A percentile compares a stretch with the other conserved stretches of the same genome.
These are phyloP conservation scores for Sebastes goodei DNA, from an alignment of 2,797 vertebrate species.

Conservation along the genomic window DNA sequence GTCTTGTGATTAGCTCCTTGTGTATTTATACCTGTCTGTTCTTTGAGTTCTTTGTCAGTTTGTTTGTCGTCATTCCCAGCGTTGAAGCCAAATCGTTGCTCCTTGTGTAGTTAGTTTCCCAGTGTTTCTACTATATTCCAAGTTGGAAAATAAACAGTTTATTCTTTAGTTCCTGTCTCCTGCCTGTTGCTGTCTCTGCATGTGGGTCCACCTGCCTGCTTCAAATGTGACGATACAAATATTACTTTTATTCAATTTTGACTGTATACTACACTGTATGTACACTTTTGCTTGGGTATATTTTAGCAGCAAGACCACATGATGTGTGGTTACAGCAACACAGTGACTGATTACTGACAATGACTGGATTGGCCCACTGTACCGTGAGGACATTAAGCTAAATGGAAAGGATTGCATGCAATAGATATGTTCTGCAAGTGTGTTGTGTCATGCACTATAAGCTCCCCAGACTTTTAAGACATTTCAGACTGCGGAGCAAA, in stretches of 20 bases:
- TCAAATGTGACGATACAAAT: neutral
- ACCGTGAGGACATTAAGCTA: neutral
- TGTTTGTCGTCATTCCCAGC: neutral
- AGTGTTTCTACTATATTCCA: neutral
- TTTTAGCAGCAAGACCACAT: neutral
- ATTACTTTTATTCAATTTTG: neutral
- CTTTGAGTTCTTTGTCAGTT: neutral
- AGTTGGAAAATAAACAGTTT: neutral
- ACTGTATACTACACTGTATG: neutral
- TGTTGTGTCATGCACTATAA: neutral
- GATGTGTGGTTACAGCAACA: neutral
- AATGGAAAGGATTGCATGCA: neutral
- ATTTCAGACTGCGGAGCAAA: neutral
- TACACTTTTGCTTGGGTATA: neutral
- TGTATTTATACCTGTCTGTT: neutral
- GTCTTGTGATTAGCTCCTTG: neutral
- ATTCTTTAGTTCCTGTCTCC: neutral
- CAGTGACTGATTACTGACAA: neutral
- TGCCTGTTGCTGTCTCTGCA: neutral
- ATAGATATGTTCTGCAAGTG: neutral
- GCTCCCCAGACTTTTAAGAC: neutral
- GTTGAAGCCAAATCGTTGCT: neutral
- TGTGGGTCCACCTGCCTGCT: neutral
- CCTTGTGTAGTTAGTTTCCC: neutral
- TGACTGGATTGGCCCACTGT: neutral